phyloP scores from a whole-genome alignment of 2,888 invertebrate species.

The Hydropsyche betteni region DNA sequence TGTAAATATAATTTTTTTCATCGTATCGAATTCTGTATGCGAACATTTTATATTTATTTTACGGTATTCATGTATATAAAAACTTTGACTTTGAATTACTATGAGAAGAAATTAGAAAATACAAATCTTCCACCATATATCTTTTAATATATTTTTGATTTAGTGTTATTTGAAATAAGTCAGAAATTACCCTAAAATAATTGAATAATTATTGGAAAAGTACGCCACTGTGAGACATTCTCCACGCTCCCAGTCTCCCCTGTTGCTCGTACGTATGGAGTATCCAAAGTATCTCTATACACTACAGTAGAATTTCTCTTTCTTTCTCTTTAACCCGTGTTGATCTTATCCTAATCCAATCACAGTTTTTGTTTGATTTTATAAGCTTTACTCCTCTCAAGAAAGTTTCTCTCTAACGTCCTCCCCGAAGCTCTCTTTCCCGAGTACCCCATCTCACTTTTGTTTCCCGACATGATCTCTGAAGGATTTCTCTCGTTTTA shows the following conservation, averaged over 20 bases:
- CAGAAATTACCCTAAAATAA: no score
- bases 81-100: no score
- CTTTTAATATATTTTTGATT: no score
- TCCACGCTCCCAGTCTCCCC: neutral
- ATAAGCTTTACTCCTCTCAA: constrained; percentile 46
- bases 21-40: no score
- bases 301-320: no score
- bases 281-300: neutral
- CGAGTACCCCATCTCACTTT: constrained; percentile 2
- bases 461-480: constrained; percentile 30
- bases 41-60: no score
- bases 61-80: no score
- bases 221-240: neutral
- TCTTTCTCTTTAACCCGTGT: constrained; percentile 33
- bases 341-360: constrained; percentile 51
- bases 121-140: no score
- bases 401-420: constrained; percentile 41
- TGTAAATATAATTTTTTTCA: no score
- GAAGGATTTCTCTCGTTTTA: constrained; percentile 38
- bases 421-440: constrained; percentile 15
- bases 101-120: no score
- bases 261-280: constrained; percentile 1
- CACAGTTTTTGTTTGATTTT: constrained; percentile 52
- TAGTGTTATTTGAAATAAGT: no score
- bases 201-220: no score